phyloP scores from a whole-genome alignment of 92 coral and sea anemone genomes.

The Pocillopora grandis region DNA sequence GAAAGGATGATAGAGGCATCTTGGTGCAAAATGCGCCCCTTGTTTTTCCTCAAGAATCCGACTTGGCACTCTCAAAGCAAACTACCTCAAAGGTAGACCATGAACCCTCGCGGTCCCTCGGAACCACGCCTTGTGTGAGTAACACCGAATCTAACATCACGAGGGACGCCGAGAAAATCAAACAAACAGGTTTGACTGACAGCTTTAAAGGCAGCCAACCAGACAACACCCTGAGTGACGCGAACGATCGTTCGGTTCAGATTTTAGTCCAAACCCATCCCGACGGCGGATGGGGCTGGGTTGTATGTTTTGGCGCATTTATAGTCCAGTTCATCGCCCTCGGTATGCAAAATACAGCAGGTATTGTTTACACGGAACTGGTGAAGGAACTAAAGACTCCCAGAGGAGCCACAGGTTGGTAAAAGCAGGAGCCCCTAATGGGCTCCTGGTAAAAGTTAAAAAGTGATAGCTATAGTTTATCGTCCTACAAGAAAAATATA shows the following conservation, averaged over 20 bases:
- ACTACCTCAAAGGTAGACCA: neutral
- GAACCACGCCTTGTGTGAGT: neutral
- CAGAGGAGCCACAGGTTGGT: conserved; percentile 83
- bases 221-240: neutral
- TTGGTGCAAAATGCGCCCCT: neutral
- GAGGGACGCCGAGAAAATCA: neutral
- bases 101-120: neutral
- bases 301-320: conserved; percentile 86
- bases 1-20: neutral
- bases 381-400: conserved; percentile 70
- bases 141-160: neutral
- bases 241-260: conserved; percentile 13
- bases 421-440: no score
- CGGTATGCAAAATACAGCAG: conserved; percentile 86
- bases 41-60: neutral
- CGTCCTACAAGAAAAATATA: no score
- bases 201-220: conserved; percentile 28
- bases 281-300: conserved; percentile 95
- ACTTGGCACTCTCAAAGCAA: neutral
- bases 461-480: no score
- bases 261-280: conserved; percentile 64
- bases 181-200: conserved; percentile 15
- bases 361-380: conserved; percentile 85
- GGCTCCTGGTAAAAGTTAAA: no score
- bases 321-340: conserved; percentile 83